These are phyloP conservation scores for Sebastes fasciatus DNA, from an alignment of 2,113 vertebrate genomes.

Conservation along the genomic window DNA sequence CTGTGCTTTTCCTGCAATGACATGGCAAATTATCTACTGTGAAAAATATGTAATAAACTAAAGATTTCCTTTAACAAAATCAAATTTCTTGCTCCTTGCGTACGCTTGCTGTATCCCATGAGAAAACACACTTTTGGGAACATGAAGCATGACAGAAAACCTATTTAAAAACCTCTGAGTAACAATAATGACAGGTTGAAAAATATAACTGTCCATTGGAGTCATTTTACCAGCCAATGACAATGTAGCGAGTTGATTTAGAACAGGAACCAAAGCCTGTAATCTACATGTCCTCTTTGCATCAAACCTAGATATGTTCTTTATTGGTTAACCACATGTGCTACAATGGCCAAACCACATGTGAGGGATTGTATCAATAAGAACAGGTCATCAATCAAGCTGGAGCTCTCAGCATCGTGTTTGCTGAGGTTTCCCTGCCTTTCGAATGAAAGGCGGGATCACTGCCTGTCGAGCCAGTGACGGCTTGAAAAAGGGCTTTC, in stretches of 20 bases:
- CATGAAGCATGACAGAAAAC: conserved; percentile 44
- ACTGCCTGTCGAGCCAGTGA: conserved; percentile 25
- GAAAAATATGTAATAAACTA: neutral
- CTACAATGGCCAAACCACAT: conserved; percentile 82
- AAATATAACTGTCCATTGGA: conserved; percentile 58
- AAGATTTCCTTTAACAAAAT: neutral
- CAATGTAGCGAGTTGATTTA: conserved; percentile 75
- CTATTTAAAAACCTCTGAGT: conserved; percentile 61
- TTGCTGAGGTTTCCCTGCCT: conserved; percentile 74
- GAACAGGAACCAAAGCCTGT: conserved; percentile 65
- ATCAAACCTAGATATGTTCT: conserved; percentile 66
- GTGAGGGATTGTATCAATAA: conserved; percentile 78
- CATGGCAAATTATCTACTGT: neutral
- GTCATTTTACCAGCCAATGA: conserved; percentile 55
- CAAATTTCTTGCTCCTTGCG: neutral
- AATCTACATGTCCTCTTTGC: conserved; percentile 64
- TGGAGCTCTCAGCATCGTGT: conserved; percentile 62
- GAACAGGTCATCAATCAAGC: conserved; percentile 75
- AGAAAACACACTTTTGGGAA: conserved; percentile 37
- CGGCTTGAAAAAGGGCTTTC: conserved; percentile 49
- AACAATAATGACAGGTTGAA: conserved; percentile 76
- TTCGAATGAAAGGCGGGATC: conserved; percentile 57
- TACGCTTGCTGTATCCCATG: conserved; percentile 9
- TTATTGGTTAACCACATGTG: conserved; percentile 79
- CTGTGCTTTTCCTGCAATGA: neutral